A percentile compares a stretch with the other conserved stretches of the same genome.
These are phyloP conservation scores for Euura lappo DNA, from an alignment of 1,140 invertebrate species.

Conservation along the genomic window DNA sequence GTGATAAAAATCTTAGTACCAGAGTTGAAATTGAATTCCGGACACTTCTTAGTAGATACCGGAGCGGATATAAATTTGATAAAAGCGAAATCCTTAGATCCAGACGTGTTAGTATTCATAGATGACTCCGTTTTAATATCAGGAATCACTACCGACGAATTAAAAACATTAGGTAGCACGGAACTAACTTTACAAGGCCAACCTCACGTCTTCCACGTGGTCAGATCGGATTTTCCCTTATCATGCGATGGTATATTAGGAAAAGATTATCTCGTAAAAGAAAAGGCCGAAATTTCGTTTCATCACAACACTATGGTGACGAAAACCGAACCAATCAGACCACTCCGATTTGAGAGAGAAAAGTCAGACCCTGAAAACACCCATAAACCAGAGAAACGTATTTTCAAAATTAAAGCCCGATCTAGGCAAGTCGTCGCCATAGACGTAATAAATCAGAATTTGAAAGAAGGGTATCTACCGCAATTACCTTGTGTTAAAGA, in stretches of 20 bases:
- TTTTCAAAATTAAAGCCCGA: neutral
- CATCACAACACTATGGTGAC: neutral
- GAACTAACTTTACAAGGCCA: neutral
- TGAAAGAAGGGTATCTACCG: too few species aligned
- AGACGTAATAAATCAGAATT: neutral
- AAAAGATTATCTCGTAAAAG: neutral
- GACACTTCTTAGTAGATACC: too few species aligned
- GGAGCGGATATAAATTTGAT: too few species aligned
- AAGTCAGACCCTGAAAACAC: too few species aligned
- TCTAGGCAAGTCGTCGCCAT: neutral
- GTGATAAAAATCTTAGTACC: neutral
- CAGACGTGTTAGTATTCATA: too few species aligned
- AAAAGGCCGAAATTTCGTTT: neutral
- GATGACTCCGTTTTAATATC: too few species aligned
- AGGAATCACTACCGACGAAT: neutral
- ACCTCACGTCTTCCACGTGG: too few species aligned
- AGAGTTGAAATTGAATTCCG: too few species aligned
- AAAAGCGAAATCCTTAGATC: too few species aligned
- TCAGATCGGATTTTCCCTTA: neutral
- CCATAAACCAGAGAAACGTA: neutral
- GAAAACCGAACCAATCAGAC: too few species aligned
- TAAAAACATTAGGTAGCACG: neutral
- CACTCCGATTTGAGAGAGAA: neutral
- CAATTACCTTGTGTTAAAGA: conserved; percentile 11
- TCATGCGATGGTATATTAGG: neutral